Evolutionary conservation across 2,113 vertebrate genomes (phyloP), one percentile per base, ranked within the genome.

Genomic region (Copsychus sechellarum): DNA sequence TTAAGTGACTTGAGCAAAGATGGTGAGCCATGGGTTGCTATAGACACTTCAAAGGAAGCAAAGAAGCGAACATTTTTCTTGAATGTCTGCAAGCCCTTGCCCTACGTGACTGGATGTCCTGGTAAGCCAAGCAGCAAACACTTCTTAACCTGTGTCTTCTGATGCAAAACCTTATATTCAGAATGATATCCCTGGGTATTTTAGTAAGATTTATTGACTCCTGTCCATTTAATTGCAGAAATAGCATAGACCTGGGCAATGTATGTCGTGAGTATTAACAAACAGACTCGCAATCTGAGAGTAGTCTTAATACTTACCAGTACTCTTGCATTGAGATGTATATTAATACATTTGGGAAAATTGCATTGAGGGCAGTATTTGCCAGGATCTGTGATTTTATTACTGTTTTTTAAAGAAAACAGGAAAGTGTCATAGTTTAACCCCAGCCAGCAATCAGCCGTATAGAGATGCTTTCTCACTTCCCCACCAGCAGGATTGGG

Each of bases 21-120:
- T 1, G 88, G 94, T 85, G 98, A 98, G 45, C 98, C 98, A 0
- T 99, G 99, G 98, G 89, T 98, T 11, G 98, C 99, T 42, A 95
- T 99, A 22, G 98, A 99, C 86, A 98, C 98, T 4, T 97, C 98
- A 3, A 89, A 87, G 2, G 94, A 97, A 2, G 97, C 96, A 16
- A 97, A 96, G 29, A 98, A 91, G 3, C 97, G 98, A 87, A 98
- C 86, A 0, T 99, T 99, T 97, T 99, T 98, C 96, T 95, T 99
- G 79, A 99, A 98, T 14, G 98, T 99, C 58, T 99, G 99, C 97
- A 99, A 95, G 40, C 99, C 99, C 10, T 98, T 99, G 36, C 98
- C 99, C 2, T 89, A 92, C 2, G 82, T 98, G 8, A 65, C 87
- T 0, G 96, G 97, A 13, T 99, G 99, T 76, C 98, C 98, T 22